Conservation (phyloP, 2,888 invertebrate species). For the Ligdia adustata region DNA sequence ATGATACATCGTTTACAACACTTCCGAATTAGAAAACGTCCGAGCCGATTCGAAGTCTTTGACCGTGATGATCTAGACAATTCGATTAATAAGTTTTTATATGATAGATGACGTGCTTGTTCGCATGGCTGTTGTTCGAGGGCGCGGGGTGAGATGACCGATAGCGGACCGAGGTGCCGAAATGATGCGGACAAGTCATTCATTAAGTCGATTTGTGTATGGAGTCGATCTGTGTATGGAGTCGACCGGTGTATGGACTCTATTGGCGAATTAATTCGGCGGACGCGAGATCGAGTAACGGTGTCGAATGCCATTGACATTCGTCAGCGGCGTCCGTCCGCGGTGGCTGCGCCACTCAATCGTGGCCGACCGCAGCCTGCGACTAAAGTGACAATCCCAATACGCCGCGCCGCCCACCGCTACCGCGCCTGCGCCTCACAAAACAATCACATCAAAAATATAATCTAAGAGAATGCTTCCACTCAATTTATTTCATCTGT, state of each 20-base stretch:
- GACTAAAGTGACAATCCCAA: slow-evolving; percentile 40
- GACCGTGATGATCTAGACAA: slow-evolving; percentile 61
- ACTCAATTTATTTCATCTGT: slow-evolving; percentile 20
- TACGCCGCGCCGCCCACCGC: slow-evolving; percentile 31
- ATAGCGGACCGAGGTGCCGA: slow-evolving; percentile 65
- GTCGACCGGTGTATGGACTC: slow-evolving; percentile 72
- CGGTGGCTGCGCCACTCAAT: slow-evolving; percentile 46
- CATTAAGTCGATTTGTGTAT: slow-evolving; percentile 72
- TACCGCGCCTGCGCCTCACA: slow-evolving; percentile 30
- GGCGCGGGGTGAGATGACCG: slow-evolving; percentile 63
- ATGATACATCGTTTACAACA: slow-evolving; percentile 48
- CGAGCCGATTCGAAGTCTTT: slow-evolving; percentile 61
- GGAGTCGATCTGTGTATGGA: slow-evolving; percentile 71
- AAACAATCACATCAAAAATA: slow-evolving; percentile 17
- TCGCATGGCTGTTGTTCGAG: slow-evolving; percentile 47
- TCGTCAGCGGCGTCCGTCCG: slow-evolving; percentile 69
- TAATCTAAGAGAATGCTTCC: slow-evolving; percentile 16
- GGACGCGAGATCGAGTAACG: slow-evolving; percentile 80
- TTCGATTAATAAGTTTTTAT: slow-evolving; percentile 59
- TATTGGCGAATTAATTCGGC: slow-evolving; percentile 81
- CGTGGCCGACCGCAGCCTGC: slow-evolving; percentile 44
- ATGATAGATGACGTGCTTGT: slow-evolving; percentile 49
- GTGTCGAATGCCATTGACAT: slow-evolving; percentile 80
- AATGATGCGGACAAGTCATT: slow-evolving; percentile 58
- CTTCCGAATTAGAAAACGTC: slow-evolving; percentile 45